A percentile compares a stretch with the other conserved stretches of the same genome.
phyloP scores from a whole-genome alignment of 2,888 invertebrate species.

The Aphelenchoides bicaudatus region DNA sequence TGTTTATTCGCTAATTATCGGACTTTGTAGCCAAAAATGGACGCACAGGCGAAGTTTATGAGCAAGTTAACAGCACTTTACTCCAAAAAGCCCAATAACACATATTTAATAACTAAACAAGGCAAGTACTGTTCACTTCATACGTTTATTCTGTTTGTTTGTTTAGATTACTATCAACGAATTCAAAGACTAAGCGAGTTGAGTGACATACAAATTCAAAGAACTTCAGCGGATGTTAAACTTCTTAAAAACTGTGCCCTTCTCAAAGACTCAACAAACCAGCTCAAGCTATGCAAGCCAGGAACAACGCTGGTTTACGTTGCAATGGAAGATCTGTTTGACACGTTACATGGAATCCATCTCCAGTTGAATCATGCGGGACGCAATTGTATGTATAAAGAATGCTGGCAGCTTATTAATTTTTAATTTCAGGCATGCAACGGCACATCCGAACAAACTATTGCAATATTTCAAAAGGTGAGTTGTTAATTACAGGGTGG shows the following conservation, averaged over 20 bases:
- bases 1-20: too few species aligned
- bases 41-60: conserved; percentile 8
- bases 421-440: too few species aligned
- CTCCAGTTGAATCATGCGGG: conserved; percentile 33
- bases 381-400: too few species aligned
- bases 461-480: conserved; percentile 33
- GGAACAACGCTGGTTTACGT: conserved; percentile 29
- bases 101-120: conserved; percentile 15
- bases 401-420: too few species aligned
- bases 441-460: conserved; percentile 29
- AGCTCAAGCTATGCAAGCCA: conserved; percentile 24
- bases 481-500: too few species aligned
- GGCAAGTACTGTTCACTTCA: too few species aligned
- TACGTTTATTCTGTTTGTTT: too few species aligned
- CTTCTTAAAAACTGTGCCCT: conserved; percentile 19
- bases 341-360: conserved; percentile 26
- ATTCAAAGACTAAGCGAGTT: conserved; percentile 22
- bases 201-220: conserved; percentile 17
- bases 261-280: conserved; percentile 16
- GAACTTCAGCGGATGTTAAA: conserved; percentile 18
- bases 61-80: conserved; percentile 24
- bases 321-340: conserved; percentile 31
- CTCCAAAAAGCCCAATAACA: conserved; percentile 25
- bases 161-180: conserved; percentile 22
- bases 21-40: too few species aligned